Base-by-base conservation (phyloP, 2,888 invertebrate genomes). In the Odontomyia ornata region DNA sequence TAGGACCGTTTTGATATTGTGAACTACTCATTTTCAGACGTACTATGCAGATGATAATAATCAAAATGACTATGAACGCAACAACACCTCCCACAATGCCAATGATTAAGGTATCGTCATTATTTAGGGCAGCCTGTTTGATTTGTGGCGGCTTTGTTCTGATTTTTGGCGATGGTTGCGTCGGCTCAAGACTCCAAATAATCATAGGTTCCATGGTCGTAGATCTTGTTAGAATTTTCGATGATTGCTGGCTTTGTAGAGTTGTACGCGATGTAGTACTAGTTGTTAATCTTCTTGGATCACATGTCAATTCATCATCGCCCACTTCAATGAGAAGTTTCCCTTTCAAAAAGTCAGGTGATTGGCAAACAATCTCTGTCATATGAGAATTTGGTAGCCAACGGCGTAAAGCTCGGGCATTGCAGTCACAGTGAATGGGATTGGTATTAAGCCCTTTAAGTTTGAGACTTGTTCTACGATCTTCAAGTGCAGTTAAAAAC, bases 51-150 rank as follows among this genome's bases (percentile, higher is more conserved):
- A 95, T 95, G n/a, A 92, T 92, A 30, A 96, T 93, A 46, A 96
- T 93, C 75, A 96, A 89, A 80, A 96, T 93, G 13, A 94, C 94
- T 80, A 97, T 95, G 83, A 97, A 95, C 0, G 94, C 95, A 0
- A 97, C 95, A 0, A 96, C 96, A 1, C 96, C 96, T 0, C 96
- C 96, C 0, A 96, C 96, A 80, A 97, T 96, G n/a, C 95, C 95
- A 78, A 97, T 96, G 73, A 97, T 96, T n/a, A 97, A 88, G 3
- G 95, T 96, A 81, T 96, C 96, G 82, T 97, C 96, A 82, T 95
- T 96, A 76, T 91, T 92, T 13, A 94, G 89, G 0, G 91, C 89
- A 15, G 89, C 89, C 62, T 89, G 89, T 85, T 91, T 92, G 75
- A 90, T 89, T 65, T 89, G 90, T 25, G 88, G 90, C 78, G 84